phyloP scores from a whole-genome alignment of 2,888 invertebrate genomes.

The Meganola albula region DNA sequence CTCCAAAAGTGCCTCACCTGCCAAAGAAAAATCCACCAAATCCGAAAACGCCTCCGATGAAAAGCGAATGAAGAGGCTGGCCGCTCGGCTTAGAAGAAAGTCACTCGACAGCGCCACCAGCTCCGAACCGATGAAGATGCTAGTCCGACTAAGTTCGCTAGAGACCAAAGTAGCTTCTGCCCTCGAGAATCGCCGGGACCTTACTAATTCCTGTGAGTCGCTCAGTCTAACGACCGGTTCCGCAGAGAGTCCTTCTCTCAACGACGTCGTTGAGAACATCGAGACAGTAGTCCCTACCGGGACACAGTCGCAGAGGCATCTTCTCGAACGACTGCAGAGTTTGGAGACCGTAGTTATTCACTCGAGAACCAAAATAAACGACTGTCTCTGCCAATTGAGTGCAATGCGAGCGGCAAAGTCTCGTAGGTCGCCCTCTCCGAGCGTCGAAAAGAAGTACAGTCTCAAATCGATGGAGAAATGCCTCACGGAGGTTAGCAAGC shows the following conservation, averaged over 20 bases:
- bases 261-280: slow-evolving; percentile 46
- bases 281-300: too few relatives aligned
- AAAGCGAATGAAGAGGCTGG: slow-evolving; percentile 70
- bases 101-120: slow-evolving; percentile 87
- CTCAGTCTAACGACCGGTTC: slow-evolving; percentile 62
- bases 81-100: slow-evolving; percentile 81
- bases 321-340: slow-evolving; percentile 78
- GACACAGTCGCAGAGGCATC: slow-evolving; percentile 73
- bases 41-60: slow-evolving; percentile 67
- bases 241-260: slow-evolving; percentile 52
- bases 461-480: slow-evolving; percentile 80
- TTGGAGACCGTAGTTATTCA: slow-evolving; percentile 80
- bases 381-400: slow-evolving; percentile 81
- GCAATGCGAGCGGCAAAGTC: slow-evolving; percentile 79
- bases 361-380: slow-evolving; percentile 82
- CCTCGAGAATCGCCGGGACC: slow-evolving; percentile 58
- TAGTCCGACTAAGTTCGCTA: slow-evolving; percentile 85
- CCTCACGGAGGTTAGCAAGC: slow-evolving; percentile 79
- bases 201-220: slow-evolving; percentile 78
- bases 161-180: slow-evolving; percentile 86
- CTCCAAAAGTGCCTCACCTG: slow-evolving; percentile 73
- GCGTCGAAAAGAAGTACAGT: slow-evolving; percentile 81
- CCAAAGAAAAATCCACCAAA: slow-evolving; percentile 75
- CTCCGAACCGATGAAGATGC: slow-evolving; percentile 87
- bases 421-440: slow-evolving; percentile 81